Conservation (phyloP, 2,113 vertebrate genomes). For the Vireo altiloquus region DNA sequence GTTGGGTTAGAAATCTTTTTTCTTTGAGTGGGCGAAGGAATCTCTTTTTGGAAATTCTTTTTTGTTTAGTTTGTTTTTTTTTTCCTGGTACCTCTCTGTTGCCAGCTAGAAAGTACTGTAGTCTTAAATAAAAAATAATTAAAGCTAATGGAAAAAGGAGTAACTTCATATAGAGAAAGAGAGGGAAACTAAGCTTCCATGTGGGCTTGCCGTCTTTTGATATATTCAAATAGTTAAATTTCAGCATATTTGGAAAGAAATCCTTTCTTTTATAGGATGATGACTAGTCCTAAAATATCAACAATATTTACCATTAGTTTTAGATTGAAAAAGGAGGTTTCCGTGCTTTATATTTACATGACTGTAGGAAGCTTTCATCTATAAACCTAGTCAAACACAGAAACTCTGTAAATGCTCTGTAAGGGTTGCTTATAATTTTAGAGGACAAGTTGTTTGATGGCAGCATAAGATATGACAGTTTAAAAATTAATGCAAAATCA, state of each 20-base stretch:
- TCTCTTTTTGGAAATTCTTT: neutral
- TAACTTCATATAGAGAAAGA: neutral
- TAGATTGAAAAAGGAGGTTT: neutral
- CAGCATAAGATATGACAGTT: neutral
- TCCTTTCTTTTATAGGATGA: neutral
- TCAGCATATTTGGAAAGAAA: neutral
- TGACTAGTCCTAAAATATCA: neutral
- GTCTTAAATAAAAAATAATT: neutral
- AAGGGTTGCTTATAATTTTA: neutral
- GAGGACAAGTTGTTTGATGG: neutral
- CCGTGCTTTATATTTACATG: neutral
- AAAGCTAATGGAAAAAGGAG: neutral
- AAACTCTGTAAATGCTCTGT: neutral
- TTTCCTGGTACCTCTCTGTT: neutral
- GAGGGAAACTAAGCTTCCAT: neutral
- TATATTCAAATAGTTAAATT: neutral
- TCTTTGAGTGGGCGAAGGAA: fast-evolving
- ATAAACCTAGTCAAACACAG: neutral
- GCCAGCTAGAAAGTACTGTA: neutral
- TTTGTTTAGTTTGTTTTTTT: neutral
- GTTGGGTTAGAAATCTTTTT: neutral
- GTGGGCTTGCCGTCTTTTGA: neutral
- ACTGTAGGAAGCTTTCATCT: neutral
- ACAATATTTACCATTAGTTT: neutral
- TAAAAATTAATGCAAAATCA: neutral